Base-by-base conservation (phyloP, 2,113 vertebrate species). In the Rhinolophus ferrumequinum region DNA sequence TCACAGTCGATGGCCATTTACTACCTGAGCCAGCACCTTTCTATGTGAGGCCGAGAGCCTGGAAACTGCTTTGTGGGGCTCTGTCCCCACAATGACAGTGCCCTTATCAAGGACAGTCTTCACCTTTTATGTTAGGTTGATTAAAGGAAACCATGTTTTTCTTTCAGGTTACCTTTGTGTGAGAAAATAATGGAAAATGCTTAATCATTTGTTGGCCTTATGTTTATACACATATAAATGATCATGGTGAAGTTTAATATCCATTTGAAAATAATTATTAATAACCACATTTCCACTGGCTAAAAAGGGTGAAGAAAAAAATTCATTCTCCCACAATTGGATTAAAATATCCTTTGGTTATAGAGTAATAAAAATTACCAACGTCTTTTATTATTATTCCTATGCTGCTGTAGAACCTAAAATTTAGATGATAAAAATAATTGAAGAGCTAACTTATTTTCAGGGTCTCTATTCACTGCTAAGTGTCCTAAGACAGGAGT, bases 401-500 rank as follows among this genome's bases (percentile, higher is more conserved):
- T 69, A 18, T 72, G 11, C 26, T 81, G 38, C 22, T 75, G 24
- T 69, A 56, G 15, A 86, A 15, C 75, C 30, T 80, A 41, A 56
- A 69, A 64, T 85, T 92, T 56, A 92, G 58, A 47, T 64, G n/a
- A 64, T 70, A 76, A 90, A 83, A 86, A 47, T 64, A 89, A 84
- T 21, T 47, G 18, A 94, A 95, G n/a, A 13, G 22, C 41, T 82
- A 88, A 69, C 24, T 90, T 96, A n/a, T 76, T 80, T 86, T 84
- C 14, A 52, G 9, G 56, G 62, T 54, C 11, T 90, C 28, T 79
- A 26, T 28, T 72, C 9, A 70, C 52, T 91, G 54, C 33, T 95
- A 14, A 75, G 8, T 75, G 12, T 80, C 44, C 88, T 94, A 77
- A 80, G 50, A 93, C 2, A 64, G 21, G 9, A 35, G 35, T 70